Evolutionary conservation across 2,113 vertebrate species (phyloP).

Genomic region (Myotis davidii): DNA sequence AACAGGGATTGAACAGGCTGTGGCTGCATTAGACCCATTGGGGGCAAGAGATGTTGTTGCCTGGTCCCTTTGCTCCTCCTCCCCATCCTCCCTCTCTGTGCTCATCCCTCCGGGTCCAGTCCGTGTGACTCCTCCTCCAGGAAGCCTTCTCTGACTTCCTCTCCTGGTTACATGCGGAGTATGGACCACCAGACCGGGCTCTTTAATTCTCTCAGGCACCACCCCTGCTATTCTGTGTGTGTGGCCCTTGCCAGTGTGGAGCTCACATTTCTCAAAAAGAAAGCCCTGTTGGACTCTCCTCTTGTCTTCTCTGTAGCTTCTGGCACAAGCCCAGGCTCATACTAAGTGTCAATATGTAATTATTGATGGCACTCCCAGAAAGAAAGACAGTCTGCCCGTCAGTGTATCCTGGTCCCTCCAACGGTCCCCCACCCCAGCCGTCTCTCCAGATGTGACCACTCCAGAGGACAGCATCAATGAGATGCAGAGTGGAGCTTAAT

Average conservation of each 20-base stretch:
- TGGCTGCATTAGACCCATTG: fast-evolving
- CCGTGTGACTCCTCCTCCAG: neutral
- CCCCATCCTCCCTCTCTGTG: neutral
- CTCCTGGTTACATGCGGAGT: neutral
- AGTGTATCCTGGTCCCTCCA: fast-evolving
- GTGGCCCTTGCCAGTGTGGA: neutral
- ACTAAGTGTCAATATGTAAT: neutral
- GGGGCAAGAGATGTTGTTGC: neutral
- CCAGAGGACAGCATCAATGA: neutral
- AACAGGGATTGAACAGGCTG: fast-evolving
- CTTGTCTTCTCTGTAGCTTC: neutral
- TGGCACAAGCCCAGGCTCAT: too few species aligned
- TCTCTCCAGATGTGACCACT: neutral
- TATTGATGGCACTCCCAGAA: neutral
- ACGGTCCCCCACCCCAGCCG: neutral
- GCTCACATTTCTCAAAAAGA: neutral
- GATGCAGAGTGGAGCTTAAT: neutral
- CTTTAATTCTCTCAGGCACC: neutral
- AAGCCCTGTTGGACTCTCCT: neutral
- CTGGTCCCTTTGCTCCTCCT: neutral
- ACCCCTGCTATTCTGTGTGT: neutral
- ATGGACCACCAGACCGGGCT: neutral
- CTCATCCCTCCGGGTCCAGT: neutral
- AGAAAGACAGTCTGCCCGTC: neutral
- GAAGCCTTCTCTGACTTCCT: slow-evolving; percentile 42